phyloP scores from a whole-genome alignment of 2,888 invertebrate genomes.

The Acrobasis suavella region DNA sequence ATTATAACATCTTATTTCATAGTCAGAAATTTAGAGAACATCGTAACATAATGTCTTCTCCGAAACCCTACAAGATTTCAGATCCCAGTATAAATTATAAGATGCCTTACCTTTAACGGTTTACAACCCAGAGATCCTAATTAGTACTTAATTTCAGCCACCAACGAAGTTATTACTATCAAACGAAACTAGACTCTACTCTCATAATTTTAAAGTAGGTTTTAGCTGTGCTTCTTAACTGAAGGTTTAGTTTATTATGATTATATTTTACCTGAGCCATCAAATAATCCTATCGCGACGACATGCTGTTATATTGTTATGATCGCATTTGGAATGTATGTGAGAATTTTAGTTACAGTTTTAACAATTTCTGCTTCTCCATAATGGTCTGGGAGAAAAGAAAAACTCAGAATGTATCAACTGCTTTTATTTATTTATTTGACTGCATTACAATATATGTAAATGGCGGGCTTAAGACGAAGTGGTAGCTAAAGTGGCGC shows the following conservation, averaged over 20 bases:
- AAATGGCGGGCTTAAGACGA: too few relatives aligned
- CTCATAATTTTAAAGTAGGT: not conserved
- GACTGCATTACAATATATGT: too few relatives aligned
- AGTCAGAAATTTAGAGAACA: too few relatives aligned
- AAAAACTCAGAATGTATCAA: too few relatives aligned
- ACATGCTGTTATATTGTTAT: constrained; percentile 4
- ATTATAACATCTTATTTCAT: too few relatives aligned
- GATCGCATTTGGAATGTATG: not conserved
- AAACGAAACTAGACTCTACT: not conserved
- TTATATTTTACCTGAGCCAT: not conserved
- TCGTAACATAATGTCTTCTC: too few relatives aligned
- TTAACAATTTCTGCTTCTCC: too few relatives aligned
- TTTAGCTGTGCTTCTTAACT: not conserved
- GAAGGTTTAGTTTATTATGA: not conserved
- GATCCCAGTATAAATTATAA: not conserved
- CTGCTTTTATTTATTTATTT: too few relatives aligned
- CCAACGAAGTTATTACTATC: not conserved
- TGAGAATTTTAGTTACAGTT: too few relatives aligned
- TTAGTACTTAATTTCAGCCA: constrained; percentile 11
- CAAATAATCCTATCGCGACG: not conserved
- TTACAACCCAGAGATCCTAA: not conserved
- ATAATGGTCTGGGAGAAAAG: too few relatives aligned
- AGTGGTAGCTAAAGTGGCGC: too few relatives aligned
- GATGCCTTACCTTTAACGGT: not conserved
- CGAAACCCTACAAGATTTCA: not conserved